Evolutionary conservation across 2,113 vertebrate species (phyloP).

Genomic region (Myrmophylax atrothorax): DNA sequence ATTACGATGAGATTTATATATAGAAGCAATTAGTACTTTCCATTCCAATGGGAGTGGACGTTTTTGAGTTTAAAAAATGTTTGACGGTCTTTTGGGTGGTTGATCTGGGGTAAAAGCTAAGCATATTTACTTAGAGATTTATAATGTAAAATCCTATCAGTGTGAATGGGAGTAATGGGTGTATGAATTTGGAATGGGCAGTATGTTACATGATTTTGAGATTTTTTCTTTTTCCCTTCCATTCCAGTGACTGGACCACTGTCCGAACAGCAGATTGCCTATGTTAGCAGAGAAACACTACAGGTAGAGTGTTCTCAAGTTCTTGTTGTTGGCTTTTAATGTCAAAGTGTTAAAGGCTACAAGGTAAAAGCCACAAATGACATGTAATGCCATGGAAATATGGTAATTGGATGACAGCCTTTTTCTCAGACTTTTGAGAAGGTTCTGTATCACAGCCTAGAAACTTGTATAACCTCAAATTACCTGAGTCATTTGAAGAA

Average conservation of each 20-base stretch:
- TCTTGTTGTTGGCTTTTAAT: neutral
- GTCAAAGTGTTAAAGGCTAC: neutral
- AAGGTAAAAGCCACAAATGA: neutral
- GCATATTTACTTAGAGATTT: neutral
- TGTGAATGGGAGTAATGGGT: neutral
- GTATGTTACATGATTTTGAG: neutral
- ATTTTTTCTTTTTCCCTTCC: neutral
- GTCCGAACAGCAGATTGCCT: slow-evolving; percentile 96
- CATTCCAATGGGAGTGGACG: neutral
- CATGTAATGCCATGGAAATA: neutral
- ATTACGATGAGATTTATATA: neutral
- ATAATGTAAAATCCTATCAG: neutral
- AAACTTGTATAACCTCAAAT: neutral
- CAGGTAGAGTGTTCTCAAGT: slow-evolving; percentile 80
- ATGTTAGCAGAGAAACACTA: slow-evolving; percentile 97
- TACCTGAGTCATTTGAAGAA: neutral
- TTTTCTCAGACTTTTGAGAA: neutral
- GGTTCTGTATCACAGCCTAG: neutral
- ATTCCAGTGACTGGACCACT: slow-evolving; percentile 92
- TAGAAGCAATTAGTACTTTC: neutral
- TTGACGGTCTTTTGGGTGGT: neutral
- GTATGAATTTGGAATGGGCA: neutral
- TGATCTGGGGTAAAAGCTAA: neutral
- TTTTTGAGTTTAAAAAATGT: neutral
- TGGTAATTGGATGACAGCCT: neutral